These are phyloP conservation scores for Drosophila atroscutellata DNA, from an alignment of 2,888 invertebrate genomes.

Conservation along the genomic window DNA sequence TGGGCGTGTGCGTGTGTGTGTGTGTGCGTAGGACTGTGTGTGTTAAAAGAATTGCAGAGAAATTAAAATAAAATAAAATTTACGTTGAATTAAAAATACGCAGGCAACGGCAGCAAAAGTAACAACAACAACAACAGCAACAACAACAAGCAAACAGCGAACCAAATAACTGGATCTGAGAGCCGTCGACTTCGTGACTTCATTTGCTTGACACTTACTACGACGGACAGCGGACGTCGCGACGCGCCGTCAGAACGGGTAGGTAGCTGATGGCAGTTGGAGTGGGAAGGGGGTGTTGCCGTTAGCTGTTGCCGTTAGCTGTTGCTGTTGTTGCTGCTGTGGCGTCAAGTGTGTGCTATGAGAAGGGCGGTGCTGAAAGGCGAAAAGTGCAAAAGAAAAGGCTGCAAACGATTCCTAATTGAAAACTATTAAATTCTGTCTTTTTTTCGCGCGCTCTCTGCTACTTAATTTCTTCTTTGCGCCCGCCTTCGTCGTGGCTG, in stretches of 20 bases:
- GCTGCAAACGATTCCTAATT: conserved; percentile 85
- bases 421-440: conserved; percentile 84
- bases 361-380: background rate
- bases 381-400: conserved; percentile 62
- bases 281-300: conserved; percentile 8
- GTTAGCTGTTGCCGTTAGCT: background rate
- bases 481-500: conserved; percentile 33
- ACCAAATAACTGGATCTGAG: conserved; percentile 52
- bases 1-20: conserved; percentile 21
- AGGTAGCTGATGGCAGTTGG: conserved; percentile 13
- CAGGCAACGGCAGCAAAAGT: conserved; percentile 34
- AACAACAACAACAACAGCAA: conserved; percentile 16
- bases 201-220: conserved; percentile 83
- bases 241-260: conserved; percentile 12
- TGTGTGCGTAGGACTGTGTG: conserved; percentile 35
- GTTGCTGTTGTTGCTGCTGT: conserved; percentile 6
- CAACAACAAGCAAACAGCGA: conserved; percentile 2
- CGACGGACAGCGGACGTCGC: conserved; percentile 29
- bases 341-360: conserved; percentile 63
- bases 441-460: conserved; percentile 36
- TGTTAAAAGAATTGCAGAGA: conserved; percentile 72
- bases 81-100: conserved; percentile 79
- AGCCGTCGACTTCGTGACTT: conserved; percentile 81
- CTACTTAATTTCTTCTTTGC: conserved; percentile 63
- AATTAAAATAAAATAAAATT: conserved; percentile 82